phyloP scores from a whole-genome alignment of 2,888 invertebrate genomes.

The Hirudinaria manillensis region DNA sequence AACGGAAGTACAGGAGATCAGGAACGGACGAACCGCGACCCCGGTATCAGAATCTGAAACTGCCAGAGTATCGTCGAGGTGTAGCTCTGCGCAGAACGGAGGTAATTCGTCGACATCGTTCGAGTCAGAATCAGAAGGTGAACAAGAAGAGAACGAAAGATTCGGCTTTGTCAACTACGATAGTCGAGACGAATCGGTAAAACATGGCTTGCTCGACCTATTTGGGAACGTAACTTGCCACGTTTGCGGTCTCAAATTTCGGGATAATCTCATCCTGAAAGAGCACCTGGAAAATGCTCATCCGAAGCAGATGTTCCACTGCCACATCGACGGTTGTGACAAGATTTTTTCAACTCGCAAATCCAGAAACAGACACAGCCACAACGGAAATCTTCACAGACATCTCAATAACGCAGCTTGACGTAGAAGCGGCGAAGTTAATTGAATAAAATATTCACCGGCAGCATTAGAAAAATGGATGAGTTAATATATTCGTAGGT shows the following conservation, averaged over 20 bases:
- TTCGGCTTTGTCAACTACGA: not conserved
- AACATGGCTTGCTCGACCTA: not conserved
- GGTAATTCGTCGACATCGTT: not conserved
- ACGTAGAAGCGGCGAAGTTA: constrained; percentile 19
- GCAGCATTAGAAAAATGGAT: too few species aligned
- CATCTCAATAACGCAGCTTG: constrained; percentile 35
- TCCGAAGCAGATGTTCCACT: constrained; percentile 66
- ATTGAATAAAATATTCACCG: too few species aligned
- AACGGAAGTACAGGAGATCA: not conserved
- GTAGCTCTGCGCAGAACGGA: not conserved
- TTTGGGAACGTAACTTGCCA: constrained; percentile 61
- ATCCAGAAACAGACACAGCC: constrained; percentile 70
- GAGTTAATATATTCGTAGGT: too few species aligned
- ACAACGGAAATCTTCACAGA: constrained; percentile 61
- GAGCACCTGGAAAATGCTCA: constrained; percentile 70
- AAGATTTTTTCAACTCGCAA: constrained; percentile 73
- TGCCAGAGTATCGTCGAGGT: not conserved
- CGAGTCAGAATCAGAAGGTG: not conserved
- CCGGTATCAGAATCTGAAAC: not conserved
- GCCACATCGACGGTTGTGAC: constrained; percentile 71
- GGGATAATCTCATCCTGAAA: constrained; percentile 63
- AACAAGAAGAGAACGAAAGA: not conserved
- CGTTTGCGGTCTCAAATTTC: constrained; percentile 65
- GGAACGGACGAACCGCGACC: not conserved
- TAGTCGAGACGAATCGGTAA: not conserved